phyloP scores from a whole-genome alignment of 2,797 vertebrate genomes.

The Ptychobarbus kaznakovi region DNA sequence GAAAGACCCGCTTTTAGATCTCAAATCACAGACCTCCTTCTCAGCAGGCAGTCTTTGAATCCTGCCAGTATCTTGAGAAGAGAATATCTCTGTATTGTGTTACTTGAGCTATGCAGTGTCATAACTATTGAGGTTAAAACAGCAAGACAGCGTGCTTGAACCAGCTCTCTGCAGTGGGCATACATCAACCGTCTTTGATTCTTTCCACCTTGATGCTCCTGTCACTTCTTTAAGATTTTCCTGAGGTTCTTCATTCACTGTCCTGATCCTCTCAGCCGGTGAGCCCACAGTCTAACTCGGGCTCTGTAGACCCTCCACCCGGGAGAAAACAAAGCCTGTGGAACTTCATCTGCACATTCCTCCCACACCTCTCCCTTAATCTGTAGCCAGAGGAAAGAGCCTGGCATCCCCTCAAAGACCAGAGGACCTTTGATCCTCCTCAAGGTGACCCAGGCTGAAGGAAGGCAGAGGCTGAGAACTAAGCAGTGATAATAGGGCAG shows the following conservation, averaged over 20 bases:
- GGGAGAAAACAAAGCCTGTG: constrained; percentile 23
- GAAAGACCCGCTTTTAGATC: neutral
- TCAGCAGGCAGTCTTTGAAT: neutral
- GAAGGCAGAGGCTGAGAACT: constrained; percentile 38
- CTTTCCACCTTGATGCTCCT: neutral
- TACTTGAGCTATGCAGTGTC: neutral
- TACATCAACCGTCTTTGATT: neutral
- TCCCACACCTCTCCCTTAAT: constrained; percentile 57
- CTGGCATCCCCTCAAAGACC: constrained; percentile 73
- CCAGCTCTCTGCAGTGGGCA: neutral
- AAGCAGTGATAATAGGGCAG: constrained; percentile 22
- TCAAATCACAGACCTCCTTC: neutral
- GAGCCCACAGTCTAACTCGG: neutral
- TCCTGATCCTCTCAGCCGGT: neutral
- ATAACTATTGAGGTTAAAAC: constrained; percentile 5
- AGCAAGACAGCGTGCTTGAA: neutral
- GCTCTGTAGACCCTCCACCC: neutral
- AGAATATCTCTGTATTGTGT: constrained; percentile 13
- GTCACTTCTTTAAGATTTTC: neutral
- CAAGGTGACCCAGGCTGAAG: constrained; percentile 59
- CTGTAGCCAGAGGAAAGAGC: constrained; percentile 60
- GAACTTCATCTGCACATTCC: constrained; percentile 50
- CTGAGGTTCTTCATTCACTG: constrained; percentile 13
- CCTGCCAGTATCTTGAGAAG: neutral
- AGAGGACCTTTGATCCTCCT: constrained; percentile 69